These are phyloP conservation scores for Pampusana beccarii DNA, from an alignment of 2,113 vertebrate genomes.

Conservation along the genomic window DNA sequence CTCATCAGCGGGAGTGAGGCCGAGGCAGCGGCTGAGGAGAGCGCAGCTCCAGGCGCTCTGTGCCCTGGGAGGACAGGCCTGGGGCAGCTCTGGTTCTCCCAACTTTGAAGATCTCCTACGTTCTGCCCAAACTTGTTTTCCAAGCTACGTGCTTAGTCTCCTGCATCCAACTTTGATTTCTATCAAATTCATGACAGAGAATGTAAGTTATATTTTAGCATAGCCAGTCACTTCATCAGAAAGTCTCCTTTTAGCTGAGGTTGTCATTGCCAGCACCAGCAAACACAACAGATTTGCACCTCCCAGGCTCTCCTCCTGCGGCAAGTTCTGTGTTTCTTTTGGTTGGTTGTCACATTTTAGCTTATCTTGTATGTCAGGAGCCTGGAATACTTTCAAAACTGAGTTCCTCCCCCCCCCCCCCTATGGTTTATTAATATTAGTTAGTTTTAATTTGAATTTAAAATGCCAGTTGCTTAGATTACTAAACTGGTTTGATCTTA, in stretches of 20 bases:
- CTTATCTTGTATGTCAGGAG: background rate
- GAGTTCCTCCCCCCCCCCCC: background rate
- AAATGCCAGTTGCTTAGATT: background rate
- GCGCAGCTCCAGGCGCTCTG: background rate
- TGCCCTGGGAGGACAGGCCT: background rate
- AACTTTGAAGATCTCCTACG: rapidly evolving
- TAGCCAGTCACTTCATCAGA: background rate
- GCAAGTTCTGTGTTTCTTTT: background rate
- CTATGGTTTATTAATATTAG: background rate
- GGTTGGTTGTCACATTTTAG: background rate
- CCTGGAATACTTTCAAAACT: background rate
- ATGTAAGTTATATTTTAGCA: background rate
- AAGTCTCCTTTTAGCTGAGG: background rate
- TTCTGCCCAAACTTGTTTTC: background rate
- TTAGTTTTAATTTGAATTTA: background rate
- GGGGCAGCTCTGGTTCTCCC: background rate
- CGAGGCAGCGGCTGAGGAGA: background rate
- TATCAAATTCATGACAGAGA: background rate
- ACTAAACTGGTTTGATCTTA: background rate
- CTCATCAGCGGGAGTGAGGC: background rate
- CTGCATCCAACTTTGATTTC: background rate
- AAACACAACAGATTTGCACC: background rate
- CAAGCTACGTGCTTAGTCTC: background rate
- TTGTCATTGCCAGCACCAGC: background rate
- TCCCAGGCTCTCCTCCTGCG: rapidly evolving